A percentile compares a stretch with the other conserved stretches of the same genome.
These are phyloP conservation scores for Eclectus roratus DNA, from an alignment of 2,113 vertebrate genomes.

Conservation along the genomic window DNA sequence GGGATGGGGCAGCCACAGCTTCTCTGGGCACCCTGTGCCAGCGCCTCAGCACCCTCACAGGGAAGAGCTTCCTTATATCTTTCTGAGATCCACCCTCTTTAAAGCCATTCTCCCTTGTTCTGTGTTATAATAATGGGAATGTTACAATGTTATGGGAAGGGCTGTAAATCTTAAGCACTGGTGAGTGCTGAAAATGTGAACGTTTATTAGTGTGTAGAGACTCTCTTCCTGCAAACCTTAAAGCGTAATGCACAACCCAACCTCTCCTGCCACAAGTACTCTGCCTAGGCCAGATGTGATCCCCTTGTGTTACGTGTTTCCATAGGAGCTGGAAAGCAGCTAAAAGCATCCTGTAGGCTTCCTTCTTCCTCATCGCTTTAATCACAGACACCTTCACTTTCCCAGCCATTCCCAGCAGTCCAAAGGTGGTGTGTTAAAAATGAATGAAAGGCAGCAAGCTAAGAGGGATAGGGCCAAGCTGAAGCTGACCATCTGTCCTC, in stretches of 20 bases:
- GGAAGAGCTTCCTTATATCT: neutral
- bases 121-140: neutral
- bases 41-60: neutral
- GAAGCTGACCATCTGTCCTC: slow-evolving; percentile 5
- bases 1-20: neutral
- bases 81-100: neutral
- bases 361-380: neutral
- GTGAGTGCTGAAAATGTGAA: neutral
- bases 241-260: neutral
- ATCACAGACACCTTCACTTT: neutral
- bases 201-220: neutral
- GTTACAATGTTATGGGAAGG: neutral
- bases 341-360: neutral
- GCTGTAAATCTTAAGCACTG: neutral
- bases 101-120: neutral
- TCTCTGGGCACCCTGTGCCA: neutral
- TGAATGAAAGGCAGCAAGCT: neutral
- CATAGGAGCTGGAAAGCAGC: neutral
- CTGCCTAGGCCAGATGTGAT: neutral
- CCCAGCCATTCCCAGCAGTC: neutral
- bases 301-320: neutral
- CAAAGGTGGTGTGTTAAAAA: neutral
- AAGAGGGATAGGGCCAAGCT: neutral
- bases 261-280: neutral
- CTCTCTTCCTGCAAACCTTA: neutral